Evolutionary conservation across 2,888 invertebrate species (phyloP).

Genomic region (Synanthedon andrenaeformis): DNA sequence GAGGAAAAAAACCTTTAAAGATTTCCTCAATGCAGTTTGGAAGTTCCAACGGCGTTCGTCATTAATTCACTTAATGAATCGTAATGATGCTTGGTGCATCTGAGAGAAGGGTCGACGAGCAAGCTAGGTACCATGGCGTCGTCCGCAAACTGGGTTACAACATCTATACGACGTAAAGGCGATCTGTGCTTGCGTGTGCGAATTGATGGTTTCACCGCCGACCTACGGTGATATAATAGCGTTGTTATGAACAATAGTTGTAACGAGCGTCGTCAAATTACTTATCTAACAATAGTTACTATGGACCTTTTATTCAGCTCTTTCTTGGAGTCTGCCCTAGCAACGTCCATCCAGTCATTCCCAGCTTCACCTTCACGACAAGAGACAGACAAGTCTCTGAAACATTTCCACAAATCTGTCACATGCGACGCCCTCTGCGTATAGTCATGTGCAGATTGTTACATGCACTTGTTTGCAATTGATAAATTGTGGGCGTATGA

Average conservation of each 20-base stretch:
- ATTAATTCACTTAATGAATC: conserved; percentile 15
- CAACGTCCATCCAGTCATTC: not conserved
- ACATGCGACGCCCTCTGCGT: too few relatives aligned
- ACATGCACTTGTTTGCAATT: too few relatives aligned
- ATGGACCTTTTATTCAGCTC: not conserved
- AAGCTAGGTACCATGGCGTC: conserved; percentile 33
- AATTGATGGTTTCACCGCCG: conserved; percentile 28
- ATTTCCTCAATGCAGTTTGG: too few relatives aligned
- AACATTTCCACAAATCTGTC: too few relatives aligned
- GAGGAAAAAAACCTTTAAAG: conserved; percentile 3
- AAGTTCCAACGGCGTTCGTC: conserved; percentile 1
- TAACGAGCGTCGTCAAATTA: too few relatives aligned
- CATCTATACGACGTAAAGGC: conserved; percentile 18
- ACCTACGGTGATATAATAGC: conserved; percentile 17
- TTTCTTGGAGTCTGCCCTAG: not conserved
- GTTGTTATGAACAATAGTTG: too few relatives aligned
- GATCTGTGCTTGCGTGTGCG: conserved; percentile 21
- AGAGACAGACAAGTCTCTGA: too few relatives aligned
- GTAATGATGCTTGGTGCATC: conserved; percentile 16
- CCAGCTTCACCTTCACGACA: too few relatives aligned
- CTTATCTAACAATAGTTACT: too few relatives aligned
- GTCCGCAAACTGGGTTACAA: conserved; percentile 41
- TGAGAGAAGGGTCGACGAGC: conserved; percentile 35
- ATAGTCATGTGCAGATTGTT: too few relatives aligned
- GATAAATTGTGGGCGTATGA: too few relatives aligned